Evolutionary conservation across 2,888 invertebrate species (phyloP).

Genomic region (Hoplodrina ambigua): DNA sequence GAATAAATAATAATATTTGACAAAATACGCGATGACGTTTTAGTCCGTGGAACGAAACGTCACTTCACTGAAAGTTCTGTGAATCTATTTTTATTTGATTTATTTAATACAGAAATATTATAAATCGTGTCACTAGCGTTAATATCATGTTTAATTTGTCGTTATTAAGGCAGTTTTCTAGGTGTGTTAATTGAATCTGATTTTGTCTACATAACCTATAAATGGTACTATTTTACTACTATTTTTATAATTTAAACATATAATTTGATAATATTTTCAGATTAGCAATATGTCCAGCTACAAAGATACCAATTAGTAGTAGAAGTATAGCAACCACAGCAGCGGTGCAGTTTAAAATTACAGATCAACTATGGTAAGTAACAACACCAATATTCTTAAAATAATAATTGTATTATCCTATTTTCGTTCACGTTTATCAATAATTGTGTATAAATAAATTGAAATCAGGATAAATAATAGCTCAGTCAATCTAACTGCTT

Average conservation of each 20-base stretch:
- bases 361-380: conserved; percentile 84
- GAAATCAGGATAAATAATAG: neutral
- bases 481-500: neutral
- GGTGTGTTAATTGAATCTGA: conserved; percentile 64
- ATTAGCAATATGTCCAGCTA: conserved; percentile 74
- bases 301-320: conserved; percentile 68
- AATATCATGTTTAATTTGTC: conserved; percentile 77
- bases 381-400: neutral
- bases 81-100: conserved; percentile 3
- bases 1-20: neutral
- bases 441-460: neutral
- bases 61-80: neutral
- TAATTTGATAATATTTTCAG: conserved; percentile 67
- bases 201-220: conserved; percentile 61
- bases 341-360: conserved; percentile 80
- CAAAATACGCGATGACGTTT: conserved; percentile 16
- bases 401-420: neutral
- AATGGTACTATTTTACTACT: neutral
- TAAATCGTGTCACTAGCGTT: neutral
- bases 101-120: neutral
- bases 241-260: neutral
- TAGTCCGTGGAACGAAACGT: conserved; percentile 21
- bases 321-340: conserved; percentile 76
- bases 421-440: too few species aligned
- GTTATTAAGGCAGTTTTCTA: conserved; percentile 80